Evolutionary conservation across 2,113 vertebrate genomes (phyloP), one percentile per base, ranked within the genome.

Genomic region (Dasyprocta punctata): DNA sequence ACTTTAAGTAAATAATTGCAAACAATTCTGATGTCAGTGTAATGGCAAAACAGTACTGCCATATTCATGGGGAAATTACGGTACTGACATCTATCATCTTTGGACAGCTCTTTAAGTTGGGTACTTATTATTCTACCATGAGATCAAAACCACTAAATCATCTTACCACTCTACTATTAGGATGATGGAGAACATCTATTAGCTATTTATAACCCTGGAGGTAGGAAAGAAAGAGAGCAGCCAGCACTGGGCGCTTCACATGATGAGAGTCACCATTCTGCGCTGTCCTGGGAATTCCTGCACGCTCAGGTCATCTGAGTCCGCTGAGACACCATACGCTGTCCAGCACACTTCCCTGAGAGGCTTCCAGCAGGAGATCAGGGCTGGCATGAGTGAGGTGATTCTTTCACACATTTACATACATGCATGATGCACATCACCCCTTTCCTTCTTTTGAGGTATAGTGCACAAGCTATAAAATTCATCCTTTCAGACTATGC

Each of bases 121-220:
- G 44, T 67, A 95, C 38, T 96, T 84, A 78, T 85, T 94, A 96
- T 90, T 78, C 89, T 78, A 96, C 58, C 52, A 54, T 65, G 77
- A 78, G 58, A 93, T 81, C 89, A 80, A 94, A 96, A 94, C 60
- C 58, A 92, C 86, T 97, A 97, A 77, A 96, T 98, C 96, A 96
- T 80, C 36, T 54, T 71, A 80, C 24, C 38, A 33, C 93, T 97
- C 89, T 88, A 87, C 44, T 82, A 69, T 58, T 95, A 96, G 71
- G 47, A 96, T 61, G 78, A 84, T 52, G 36, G 54, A 94, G 78
- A 47, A 96, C 28, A 95, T 36, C 82, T 92, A 91, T 90, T 95
- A 96, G 90, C 12, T 93, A 19, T 94, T 97, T 87, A 95, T 94
- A 89, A 97, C 69, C 60, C 61, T 69, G 75, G 81, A 33, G 41